These are phyloP conservation scores for Centruroides sculpturatus DNA, from an alignment of 1,140 invertebrate genomes.

Conservation along the genomic window DNA sequence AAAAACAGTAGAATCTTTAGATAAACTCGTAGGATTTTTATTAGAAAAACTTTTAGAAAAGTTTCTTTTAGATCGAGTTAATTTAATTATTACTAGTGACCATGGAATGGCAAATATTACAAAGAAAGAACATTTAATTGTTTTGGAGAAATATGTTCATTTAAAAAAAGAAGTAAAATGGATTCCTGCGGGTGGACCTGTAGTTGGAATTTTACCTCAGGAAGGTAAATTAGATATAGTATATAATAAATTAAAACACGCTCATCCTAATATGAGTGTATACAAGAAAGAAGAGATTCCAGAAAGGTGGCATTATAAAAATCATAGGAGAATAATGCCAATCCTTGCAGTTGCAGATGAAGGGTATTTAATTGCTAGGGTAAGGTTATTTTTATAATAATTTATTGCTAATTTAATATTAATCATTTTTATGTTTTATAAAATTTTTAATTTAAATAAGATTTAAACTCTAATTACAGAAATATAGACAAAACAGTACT, in stretches of 20 bases:
- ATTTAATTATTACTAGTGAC: constrained; percentile 22
- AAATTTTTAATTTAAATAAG: too few relatives aligned
- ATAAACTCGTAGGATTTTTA: constrained; percentile 17
- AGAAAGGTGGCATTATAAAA: constrained; percentile 26
- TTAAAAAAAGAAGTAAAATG: neutral
- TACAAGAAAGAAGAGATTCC: constrained; percentile 24
- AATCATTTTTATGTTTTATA: too few relatives aligned
- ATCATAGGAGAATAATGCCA: constrained; percentile 39
- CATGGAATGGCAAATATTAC: constrained; percentile 20
- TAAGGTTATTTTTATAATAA: constrained; percentile 19
- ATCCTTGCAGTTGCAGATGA: constrained; percentile 39
- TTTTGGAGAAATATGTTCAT: constrained; percentile 1
- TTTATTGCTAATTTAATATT: neutral
- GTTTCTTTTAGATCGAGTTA: constrained; percentile 5
- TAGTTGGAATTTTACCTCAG: neutral
- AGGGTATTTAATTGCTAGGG: constrained; percentile 37
- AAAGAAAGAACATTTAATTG: neutral
- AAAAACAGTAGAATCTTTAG: constrained; percentile 2
- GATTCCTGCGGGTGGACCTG: neutral
- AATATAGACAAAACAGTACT: too few relatives aligned
- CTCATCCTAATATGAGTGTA: constrained; percentile 11
- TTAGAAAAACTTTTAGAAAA: constrained; percentile 2
- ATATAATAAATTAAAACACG: constrained; percentile 5
- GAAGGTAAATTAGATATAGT: constrained; percentile 11
- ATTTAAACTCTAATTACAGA: too few relatives aligned